Evolutionary conservation across 2,888 invertebrate species (phyloP).

Genomic region (Octodonta nipae): DNA sequence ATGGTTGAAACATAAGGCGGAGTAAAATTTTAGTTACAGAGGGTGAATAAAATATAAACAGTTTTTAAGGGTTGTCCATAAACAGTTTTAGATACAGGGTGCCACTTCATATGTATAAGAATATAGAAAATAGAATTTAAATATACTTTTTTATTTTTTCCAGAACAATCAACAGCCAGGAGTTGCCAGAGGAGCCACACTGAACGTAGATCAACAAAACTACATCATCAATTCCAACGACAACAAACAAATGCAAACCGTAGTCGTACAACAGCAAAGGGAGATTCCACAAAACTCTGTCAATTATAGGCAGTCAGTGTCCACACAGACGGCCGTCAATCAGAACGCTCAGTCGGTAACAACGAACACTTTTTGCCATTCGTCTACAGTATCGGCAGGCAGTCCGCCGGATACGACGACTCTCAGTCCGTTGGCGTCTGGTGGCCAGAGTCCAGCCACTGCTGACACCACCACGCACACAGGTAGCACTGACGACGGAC

Average conservation of each 20-base stretch:
- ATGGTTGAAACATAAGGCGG: too few species aligned
- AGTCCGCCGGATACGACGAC: constrained; percentile 78
- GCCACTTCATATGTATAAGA: too few species aligned
- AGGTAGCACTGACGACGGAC: constrained; percentile 34
- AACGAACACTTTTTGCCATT: constrained; percentile 36
- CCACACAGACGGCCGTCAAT: constrained; percentile 57
- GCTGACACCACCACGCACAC: constrained; percentile 36
- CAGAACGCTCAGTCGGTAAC: constrained; percentile 36
- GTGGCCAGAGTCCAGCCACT: constrained; percentile 35
- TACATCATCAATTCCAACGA: constrained; percentile 38
- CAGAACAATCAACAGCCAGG: constrained; percentile 12
- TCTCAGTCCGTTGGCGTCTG: constrained; percentile 58
- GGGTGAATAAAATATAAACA: too few species aligned
- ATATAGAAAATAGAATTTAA: too few species aligned
- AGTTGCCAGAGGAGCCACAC: constrained; percentile 20
- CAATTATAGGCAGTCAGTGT: constrained; percentile 50
- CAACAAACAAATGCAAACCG: constrained; percentile 27
- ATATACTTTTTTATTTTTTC: too few species aligned
- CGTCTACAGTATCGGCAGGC: constrained; percentile 36
- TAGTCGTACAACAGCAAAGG: constrained; percentile 21
- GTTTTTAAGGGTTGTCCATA: too few species aligned
- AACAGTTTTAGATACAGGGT: too few species aligned
- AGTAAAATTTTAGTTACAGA: too few species aligned
- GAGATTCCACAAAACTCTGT: constrained; percentile 24
- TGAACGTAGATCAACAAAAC: constrained; percentile 48